Percentiles rank a stretch among this genome's conserved stretches.
These are phyloP conservation scores for Caenorhabditis parvicauda DNA, from an alignment of 2,888 invertebrate species.

Conservation along the genomic window DNA sequence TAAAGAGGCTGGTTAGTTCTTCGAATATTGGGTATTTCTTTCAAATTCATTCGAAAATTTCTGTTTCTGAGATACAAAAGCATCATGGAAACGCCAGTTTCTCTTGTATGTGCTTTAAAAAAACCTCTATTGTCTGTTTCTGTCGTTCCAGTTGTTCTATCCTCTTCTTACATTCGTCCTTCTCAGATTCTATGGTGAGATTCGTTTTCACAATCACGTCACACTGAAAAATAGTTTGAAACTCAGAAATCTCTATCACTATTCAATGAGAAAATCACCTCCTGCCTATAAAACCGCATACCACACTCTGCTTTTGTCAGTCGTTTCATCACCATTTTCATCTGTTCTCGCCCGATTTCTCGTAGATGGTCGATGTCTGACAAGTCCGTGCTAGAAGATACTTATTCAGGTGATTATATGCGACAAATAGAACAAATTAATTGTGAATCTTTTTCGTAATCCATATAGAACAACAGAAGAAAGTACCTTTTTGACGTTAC, in stretches of 20 bases:
- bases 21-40: no score
- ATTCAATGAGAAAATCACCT: no score
- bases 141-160: not conserved
- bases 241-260: no score
- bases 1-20: no score
- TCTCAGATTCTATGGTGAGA: not conserved
- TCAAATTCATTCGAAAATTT: no score
- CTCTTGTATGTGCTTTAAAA: no score
- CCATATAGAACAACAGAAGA: not conserved
- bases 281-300: slow-evolving; percentile 42
- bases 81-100: no score
- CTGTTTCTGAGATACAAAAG: no score
- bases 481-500: not conserved
- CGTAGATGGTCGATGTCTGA: slow-evolving; percentile 20
- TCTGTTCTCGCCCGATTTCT: slow-evolving; percentile 27
- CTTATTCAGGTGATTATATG: no score
- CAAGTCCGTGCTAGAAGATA: not conserved
- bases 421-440: no score
- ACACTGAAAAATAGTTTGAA: no score
- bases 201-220: not conserved
- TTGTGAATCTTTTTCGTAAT: not conserved
- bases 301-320: slow-evolving; percentile 31
- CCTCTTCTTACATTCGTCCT: not conserved
- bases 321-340: slow-evolving; percentile 24
- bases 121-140: not conserved